A percentile compares a stretch with the other conserved stretches of the same genome.
phyloP scores from a whole-genome alignment of 2,888 invertebrate genomes.

The Ephialtes manifestator region DNA sequence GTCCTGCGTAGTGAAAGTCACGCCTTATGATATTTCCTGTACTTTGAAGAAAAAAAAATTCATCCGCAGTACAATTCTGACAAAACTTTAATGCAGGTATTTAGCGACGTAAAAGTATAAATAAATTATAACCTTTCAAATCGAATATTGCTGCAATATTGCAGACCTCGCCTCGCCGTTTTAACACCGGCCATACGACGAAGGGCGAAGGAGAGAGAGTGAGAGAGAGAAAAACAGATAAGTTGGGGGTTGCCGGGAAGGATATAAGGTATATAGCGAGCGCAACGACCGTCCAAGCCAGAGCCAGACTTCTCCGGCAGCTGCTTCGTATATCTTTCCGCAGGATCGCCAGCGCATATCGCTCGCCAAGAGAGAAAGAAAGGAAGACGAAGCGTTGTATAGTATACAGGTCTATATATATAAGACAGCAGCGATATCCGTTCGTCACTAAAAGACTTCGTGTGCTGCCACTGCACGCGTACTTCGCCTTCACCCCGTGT shows the following conservation, averaged over 20 bases:
- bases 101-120: background rate
- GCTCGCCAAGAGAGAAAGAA: slow-evolving; percentile 62
- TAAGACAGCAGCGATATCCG: slow-evolving; percentile 39
- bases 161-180: background rate
- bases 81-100: slow-evolving; percentile 15
- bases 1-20: slow-evolving; percentile 53
- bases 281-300: slow-evolving; percentile 61
- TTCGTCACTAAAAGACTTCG: slow-evolving; percentile 38
- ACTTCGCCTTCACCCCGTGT: slow-evolving; percentile 36
- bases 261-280: slow-evolving; percentile 56
- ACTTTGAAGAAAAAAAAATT: slow-evolving; percentile 14
- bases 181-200: slow-evolving; percentile 15
- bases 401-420: background rate
- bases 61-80: background rate
- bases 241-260: slow-evolving; percentile 15
- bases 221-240: background rate
- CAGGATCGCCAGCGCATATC: slow-evolving; percentile 77
- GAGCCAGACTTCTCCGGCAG: slow-evolving; percentile 70
- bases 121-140: slow-evolving; percentile 13
- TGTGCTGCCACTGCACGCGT: slow-evolving; percentile 46
- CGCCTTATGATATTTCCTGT: slow-evolving; percentile 50
- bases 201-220: slow-evolving; percentile 42
- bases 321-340: slow-evolving; percentile 81
- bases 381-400: slow-evolving; percentile 3
- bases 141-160: slow-evolving; percentile 12